phyloP scores from a whole-genome alignment of 2,888 invertebrate genomes.

The Thymelicus sylvestris region DNA sequence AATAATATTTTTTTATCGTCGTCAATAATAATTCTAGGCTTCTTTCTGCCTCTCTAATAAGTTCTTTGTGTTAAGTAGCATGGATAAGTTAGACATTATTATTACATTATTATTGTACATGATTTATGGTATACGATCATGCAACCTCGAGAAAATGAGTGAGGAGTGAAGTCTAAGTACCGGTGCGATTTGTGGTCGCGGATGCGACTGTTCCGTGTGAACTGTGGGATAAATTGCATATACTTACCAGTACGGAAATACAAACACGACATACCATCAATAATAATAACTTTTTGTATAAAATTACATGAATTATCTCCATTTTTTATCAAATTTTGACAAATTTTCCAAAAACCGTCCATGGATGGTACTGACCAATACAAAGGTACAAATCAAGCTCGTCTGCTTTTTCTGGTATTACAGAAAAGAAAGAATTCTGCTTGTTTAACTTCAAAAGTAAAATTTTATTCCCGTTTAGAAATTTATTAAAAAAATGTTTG shows the following conservation, averaged over 20 bases:
- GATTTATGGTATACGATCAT: conserved; percentile 10
- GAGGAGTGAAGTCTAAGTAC: conserved; percentile 13
- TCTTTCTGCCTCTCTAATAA: background rate
- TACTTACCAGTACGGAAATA: background rate
- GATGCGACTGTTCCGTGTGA: conserved; percentile 36
- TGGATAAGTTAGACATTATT: background rate
- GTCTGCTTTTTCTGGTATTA: no score
- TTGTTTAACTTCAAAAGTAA: no score
- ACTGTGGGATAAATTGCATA: conserved; percentile 28
- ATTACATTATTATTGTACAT: conserved; percentile 1
- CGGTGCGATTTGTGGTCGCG: conserved; percentile 29
- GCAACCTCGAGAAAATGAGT: conserved; percentile 12
- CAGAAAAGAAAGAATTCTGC: no score
- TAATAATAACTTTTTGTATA: conserved; percentile 1
- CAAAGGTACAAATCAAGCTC: no score
- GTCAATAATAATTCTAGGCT: background rate
- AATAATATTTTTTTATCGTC: no score
- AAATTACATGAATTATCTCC: background rate
- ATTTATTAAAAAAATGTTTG: no score
- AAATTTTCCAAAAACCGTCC: no score
- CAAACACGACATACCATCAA: background rate
- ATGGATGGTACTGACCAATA: no score
- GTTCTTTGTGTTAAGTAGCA: background rate
- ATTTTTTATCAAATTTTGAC: no score
- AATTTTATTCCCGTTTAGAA: no score